Evolutionary conservation across 2,113 vertebrate species (phyloP).

Genomic region (Actenoides hombroni): DNA sequence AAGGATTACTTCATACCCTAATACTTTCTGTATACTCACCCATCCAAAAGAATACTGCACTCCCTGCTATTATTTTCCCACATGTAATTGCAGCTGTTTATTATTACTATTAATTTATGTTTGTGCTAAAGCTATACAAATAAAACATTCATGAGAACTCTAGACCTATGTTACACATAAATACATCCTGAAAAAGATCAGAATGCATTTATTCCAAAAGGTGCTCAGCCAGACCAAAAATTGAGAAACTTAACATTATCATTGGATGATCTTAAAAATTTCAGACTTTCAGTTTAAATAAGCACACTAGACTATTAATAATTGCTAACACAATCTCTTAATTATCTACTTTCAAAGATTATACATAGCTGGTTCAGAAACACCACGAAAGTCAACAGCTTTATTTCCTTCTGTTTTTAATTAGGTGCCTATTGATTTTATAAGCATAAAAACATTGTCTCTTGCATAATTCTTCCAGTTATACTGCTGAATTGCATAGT

Average conservation of each 20-base stretch:
- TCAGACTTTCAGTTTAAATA: background rate
- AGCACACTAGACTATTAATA: background rate
- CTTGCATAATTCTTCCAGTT: background rate
- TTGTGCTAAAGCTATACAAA: background rate
- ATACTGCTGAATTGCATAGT: background rate
- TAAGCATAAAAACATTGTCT: background rate
- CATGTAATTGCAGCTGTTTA: background rate
- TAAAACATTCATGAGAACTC: background rate
- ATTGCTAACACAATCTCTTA: background rate
- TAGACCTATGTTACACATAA: background rate
- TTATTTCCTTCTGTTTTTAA: background rate
- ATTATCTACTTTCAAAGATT: background rate
- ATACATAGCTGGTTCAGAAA: background rate
- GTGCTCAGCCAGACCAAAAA: background rate
- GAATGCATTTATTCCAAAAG: background rate
- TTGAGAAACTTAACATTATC: background rate
- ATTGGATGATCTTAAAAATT: background rate
- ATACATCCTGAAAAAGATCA: background rate
- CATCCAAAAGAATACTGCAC: background rate
- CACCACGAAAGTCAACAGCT: background rate
- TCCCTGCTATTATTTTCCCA: background rate
- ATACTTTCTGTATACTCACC: background rate
- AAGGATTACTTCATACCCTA: background rate
- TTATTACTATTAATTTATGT: background rate
- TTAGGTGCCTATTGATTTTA: background rate